Evolutionary conservation across 2,888 invertebrate species (phyloP).

Genomic region (Unio delphinus): DNA sequence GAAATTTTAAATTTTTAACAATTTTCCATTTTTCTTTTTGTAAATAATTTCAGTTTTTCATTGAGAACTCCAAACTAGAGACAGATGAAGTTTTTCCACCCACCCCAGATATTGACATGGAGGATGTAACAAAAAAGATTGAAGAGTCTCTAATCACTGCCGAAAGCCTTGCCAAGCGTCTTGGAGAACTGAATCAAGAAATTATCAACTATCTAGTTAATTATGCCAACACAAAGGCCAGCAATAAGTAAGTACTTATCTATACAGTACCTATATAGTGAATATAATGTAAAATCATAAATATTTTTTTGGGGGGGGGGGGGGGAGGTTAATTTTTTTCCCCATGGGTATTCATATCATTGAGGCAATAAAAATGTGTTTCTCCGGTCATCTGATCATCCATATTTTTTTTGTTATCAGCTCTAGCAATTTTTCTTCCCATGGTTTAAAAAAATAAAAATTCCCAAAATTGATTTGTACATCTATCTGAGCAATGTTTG

Average conservation of each 20-base stretch:
- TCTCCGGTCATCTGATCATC: too few species aligned
- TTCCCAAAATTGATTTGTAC: too few species aligned
- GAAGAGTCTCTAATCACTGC: conserved; percentile 62
- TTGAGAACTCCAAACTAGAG: conserved; percentile 61
- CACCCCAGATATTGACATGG: conserved; percentile 64
- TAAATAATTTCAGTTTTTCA: conserved; percentile 61
- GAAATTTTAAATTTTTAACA: background rate
- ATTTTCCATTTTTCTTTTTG: background rate
- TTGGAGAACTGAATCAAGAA: conserved; percentile 65
- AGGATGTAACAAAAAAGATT: conserved; percentile 56
- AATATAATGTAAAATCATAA: background rate
- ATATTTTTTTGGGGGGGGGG: too few species aligned
- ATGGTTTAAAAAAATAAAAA: too few species aligned
- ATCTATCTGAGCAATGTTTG: too few species aligned
- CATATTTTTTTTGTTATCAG: too few species aligned
- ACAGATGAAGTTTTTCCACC: conserved; percentile 59
- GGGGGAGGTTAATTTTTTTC: too few species aligned
- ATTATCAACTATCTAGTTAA: conserved; percentile 63
- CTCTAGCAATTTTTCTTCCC: too few species aligned
- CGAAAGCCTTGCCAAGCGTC: conserved; percentile 51
- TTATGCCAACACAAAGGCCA: conserved; percentile 66
- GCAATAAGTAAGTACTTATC: conserved; percentile 59
- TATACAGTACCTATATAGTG: background rate
- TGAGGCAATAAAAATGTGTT: too few species aligned
- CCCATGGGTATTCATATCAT: too few species aligned